Percentiles rank a stretch among this genome's conserved stretches.
Evolutionary conservation across 1,140 invertebrate species (phyloP).

Genomic region (Eupristina koningsbergeri): DNA sequence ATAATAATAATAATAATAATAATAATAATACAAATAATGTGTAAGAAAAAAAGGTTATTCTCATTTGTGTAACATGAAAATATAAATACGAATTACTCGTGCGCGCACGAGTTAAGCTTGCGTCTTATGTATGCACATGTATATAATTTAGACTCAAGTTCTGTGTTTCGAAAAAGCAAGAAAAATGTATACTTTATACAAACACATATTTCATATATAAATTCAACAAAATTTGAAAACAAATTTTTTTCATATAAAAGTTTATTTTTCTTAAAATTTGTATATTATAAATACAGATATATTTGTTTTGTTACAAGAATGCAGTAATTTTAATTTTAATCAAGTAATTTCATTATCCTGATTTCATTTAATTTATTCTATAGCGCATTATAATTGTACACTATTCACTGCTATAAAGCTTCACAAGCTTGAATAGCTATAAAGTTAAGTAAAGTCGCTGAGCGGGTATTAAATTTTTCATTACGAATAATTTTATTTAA

Average conservation of each 20-base stretch:
- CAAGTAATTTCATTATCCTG: conserved; percentile 28
- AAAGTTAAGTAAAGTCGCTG: conserved; percentile 33
- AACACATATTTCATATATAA: not conserved
- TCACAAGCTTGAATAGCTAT: conserved; percentile 2
- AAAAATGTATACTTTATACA: conserved; percentile 2
- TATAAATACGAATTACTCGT: not conserved
- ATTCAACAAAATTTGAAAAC: conserved; percentile 1
- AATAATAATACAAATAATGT: conserved; percentile 27
- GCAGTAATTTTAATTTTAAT: conserved; percentile 27
- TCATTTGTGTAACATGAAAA: conserved; percentile 26
- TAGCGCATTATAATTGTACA: conserved; percentile 8
- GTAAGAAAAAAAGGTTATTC: conserved; percentile 23
- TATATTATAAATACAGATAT: conserved; percentile 35
- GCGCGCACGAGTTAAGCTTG: too few relatives aligned
- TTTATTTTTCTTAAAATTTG: conserved; percentile 12
- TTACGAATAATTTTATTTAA: conserved; percentile 36
- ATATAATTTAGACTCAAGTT: not conserved
- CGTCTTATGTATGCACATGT: not conserved
- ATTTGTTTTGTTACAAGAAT: conserved; percentile 31
- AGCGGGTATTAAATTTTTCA: conserved; percentile 26
- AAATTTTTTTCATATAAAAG: not conserved
- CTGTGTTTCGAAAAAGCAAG: not conserved
- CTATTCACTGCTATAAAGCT: not conserved
- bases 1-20: not conserved
- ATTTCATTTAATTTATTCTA: not conserved